Evolutionary conservation across 2,888 invertebrate species (phyloP).

Genomic region (Petrophora chlorosata): DNA sequence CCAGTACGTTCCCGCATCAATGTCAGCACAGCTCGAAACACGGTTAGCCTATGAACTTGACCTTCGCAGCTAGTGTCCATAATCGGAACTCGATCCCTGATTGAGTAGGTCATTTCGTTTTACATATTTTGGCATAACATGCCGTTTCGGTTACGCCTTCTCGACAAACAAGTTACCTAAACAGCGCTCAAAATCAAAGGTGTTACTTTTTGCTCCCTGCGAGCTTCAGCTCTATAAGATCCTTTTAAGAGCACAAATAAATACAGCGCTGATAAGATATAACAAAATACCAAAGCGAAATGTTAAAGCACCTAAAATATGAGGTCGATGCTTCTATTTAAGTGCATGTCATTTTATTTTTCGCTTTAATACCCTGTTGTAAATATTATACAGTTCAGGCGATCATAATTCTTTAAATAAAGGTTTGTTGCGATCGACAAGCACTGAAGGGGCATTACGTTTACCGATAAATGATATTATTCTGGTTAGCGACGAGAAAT

Average conservation of each 20-base stretch:
- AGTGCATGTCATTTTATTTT: conserved; percentile 21
- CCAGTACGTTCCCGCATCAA: conserved; percentile 46
- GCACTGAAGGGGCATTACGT: conserved; percentile 13
- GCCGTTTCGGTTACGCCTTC: conserved; percentile 6
- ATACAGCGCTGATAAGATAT: conserved; percentile 31
- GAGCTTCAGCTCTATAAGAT: conserved; percentile 21
- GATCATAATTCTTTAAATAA: conserved; percentile 38
- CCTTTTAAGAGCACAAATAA: conserved; percentile 29
- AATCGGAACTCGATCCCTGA: conserved; percentile 19
- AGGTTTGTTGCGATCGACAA: conserved; percentile 31
- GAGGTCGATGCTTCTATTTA: conserved; percentile 25
- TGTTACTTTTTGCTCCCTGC: conserved; percentile 16
- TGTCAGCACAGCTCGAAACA: conserved; percentile 44
- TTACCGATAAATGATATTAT: conserved; percentile 41
- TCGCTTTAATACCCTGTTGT: conserved; percentile 21
- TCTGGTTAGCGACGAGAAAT: conserved; percentile 35
- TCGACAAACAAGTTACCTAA: conserved; percentile 17
- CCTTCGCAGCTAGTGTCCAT: conserved; percentile 30
- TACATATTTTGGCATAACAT: conserved; percentile 21
- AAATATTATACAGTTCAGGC: conserved; percentile 21
- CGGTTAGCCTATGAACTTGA: conserved; percentile 50
- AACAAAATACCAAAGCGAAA: conserved; percentile 27
- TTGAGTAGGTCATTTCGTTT: conserved; percentile 14
- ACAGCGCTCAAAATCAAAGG: conserved; percentile 5
- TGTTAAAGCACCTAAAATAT: conserved; percentile 23